Evolutionary conservation across 2,797 vertebrate genomes (phyloP).

Genomic region (Apogon hyalosoma): DNA sequence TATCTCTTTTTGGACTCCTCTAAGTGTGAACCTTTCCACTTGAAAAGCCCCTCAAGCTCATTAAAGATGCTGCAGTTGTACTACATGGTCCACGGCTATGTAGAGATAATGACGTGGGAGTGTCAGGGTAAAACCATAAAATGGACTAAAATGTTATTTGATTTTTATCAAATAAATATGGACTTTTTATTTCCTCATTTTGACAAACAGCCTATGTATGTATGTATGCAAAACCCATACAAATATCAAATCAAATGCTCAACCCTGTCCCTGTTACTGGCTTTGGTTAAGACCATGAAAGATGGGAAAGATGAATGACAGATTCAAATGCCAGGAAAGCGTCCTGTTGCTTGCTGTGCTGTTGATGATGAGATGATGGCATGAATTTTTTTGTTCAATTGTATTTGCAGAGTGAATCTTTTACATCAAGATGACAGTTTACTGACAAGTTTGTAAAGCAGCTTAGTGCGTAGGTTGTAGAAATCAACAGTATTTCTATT

Average conservation of each 20-base stretch:
- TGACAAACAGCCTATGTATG: too few species aligned
- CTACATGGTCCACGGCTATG: slow-evolving; percentile 1
- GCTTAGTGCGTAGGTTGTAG: background rate
- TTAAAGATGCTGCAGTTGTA: background rate
- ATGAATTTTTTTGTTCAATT: background rate
- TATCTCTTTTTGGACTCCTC: background rate
- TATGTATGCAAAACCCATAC: too few species aligned
- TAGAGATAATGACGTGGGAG: background rate
- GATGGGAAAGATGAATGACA: too few species aligned
- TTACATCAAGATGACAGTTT: slow-evolving; percentile 1
- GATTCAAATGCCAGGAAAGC: background rate
- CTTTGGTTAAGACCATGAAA: too few species aligned
- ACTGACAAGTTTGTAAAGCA: background rate
- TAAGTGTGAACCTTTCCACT: background rate
- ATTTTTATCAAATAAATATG: background rate
- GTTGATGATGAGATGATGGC: too few species aligned
- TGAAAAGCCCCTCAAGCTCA: slow-evolving; percentile 1
- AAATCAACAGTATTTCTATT: background rate
- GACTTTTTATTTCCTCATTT: too few species aligned
- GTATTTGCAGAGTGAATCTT: background rate
- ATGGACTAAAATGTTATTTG: background rate
- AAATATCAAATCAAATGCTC: too few species aligned
- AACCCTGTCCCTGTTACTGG: too few species aligned
- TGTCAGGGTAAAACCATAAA: too few species aligned
- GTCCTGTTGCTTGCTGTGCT: background rate